Conservation (phyloP, 1,140 invertebrate genomes). For the Bombus terrestris region DNA sequence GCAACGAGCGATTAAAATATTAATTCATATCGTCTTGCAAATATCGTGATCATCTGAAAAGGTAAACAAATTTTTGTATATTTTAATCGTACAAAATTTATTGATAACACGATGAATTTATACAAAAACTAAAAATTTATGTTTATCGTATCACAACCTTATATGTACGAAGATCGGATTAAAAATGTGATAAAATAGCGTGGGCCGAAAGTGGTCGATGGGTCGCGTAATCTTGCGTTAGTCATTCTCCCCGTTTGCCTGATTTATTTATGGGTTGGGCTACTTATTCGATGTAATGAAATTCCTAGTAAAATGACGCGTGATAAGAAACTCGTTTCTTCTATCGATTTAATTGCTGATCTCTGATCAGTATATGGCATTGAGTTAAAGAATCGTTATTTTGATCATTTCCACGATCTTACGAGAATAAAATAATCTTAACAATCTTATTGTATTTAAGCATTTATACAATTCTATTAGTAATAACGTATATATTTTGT, state of each 20-base stretch:
- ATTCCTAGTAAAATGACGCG: conserved; percentile 78
- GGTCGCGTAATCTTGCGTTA: conserved; percentile 77
- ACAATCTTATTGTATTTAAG: not conserved
- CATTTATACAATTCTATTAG: not conserved
- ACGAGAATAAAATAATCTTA: not conserved
- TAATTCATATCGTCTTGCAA: not conserved
- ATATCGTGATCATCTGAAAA: not conserved
- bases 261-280: conserved; percentile 79
- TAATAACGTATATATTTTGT: not conserved
- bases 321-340: conserved; percentile 73
- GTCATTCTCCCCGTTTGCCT: conserved; percentile 74
- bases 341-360: conserved; percentile 33
- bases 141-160: conserved; percentile 44
- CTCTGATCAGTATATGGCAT: conserved; percentile 6
- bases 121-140: not conserved
- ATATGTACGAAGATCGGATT: conserved; percentile 49
- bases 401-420: not conserved
- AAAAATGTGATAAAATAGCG: conserved; percentile 71
- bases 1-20: not conserved
- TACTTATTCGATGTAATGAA: conserved; percentile 78
- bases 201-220: conserved; percentile 75
- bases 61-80: too few relatives aligned
- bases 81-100: not conserved
- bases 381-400: conserved; percentile 9
- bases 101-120: not conserved